Evolutionary conservation across 2,888 invertebrate species (phyloP).

Genomic region (Nycteola revayana): DNA sequence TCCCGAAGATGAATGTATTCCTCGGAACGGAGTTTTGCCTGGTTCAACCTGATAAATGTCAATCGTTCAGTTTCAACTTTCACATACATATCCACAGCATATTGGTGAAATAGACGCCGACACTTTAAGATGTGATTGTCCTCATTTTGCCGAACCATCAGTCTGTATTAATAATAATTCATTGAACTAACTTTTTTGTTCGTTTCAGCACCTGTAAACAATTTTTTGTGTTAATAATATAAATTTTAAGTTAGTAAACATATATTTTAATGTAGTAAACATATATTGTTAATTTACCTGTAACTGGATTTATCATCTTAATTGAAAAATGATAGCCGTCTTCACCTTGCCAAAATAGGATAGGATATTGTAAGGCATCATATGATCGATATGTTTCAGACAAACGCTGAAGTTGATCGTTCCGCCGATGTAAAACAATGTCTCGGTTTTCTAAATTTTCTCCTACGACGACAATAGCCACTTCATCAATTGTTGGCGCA

Average conservation of each 20-base stretch:
- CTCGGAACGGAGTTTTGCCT: slow-evolving; percentile 16
- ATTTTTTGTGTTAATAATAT: slow-evolving; percentile 1
- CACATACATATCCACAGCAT: slow-evolving; percentile 4
- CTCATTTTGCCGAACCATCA: slow-evolving; percentile 24
- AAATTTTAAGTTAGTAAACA: neutral
- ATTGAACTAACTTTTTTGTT: slow-evolving; percentile 7
- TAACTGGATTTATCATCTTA: slow-evolving; percentile 24
- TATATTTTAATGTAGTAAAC: slow-evolving; percentile 2
- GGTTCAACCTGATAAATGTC: slow-evolving; percentile 14
- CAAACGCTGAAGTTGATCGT: slow-evolving; percentile 32
- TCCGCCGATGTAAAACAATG: slow-evolving; percentile 43
- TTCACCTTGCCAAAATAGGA: slow-evolving; percentile 33
- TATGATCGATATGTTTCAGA: slow-evolving; percentile 41
- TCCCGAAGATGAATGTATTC: slow-evolving; percentile 33
- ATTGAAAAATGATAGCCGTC: slow-evolving; percentile 24
- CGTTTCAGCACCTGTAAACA: slow-evolving; percentile 1
- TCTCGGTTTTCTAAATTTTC: slow-evolving; percentile 29
- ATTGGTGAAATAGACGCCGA: slow-evolving; percentile 24
- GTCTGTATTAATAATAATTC: slow-evolving; percentile 23
- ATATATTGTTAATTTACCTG: slow-evolving; percentile 12
- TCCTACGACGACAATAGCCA: slow-evolving; percentile 33
- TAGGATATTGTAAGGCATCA: slow-evolving; percentile 42
- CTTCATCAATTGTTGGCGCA: slow-evolving; percentile 37
- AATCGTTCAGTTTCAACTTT: slow-evolving; percentile 30
- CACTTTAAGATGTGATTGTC: slow-evolving; percentile 27